Evolutionary conservation across 2,888 invertebrate species (phyloP).

Genomic region (Drosophila acutilabella): DNA sequence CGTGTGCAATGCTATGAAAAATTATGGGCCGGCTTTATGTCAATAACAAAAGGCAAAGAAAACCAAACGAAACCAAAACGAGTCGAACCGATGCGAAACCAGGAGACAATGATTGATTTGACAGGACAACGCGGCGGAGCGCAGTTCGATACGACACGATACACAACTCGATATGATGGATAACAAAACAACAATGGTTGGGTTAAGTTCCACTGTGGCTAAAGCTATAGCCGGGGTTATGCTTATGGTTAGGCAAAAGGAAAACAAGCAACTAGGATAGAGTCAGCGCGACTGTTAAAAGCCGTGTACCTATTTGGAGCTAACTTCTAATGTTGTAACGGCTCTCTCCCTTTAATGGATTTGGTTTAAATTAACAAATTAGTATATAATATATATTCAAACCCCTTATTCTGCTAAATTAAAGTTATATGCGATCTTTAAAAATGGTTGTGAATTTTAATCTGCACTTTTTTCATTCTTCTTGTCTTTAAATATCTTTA

Average conservation of each 20-base stretch:
- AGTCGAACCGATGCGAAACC: slow-evolving; percentile 34
- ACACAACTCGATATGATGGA: slow-evolving; percentile 34
- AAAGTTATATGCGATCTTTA: too few relatives aligned
- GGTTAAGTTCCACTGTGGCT: slow-evolving; percentile 3
- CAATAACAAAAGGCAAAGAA: slow-evolving; percentile 77
- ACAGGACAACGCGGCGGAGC: slow-evolving; percentile 71
- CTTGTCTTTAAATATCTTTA: neutral
- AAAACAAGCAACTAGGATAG: slow-evolving; percentile 4
- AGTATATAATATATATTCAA: too few relatives aligned
- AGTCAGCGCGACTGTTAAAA: neutral
- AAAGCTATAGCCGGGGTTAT: slow-evolving; percentile 16
- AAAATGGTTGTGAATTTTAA: too few relatives aligned
- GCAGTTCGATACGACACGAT: slow-evolving; percentile 29
- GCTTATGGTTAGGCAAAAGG: slow-evolving; percentile 27
- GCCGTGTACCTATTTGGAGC: neutral
- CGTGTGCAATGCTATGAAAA: slow-evolving; percentile 83
- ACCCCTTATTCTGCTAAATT: too few relatives aligned
- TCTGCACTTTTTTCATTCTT: neutral
- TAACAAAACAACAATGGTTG: slow-evolving; percentile 27
- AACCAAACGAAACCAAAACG: slow-evolving; percentile 21
- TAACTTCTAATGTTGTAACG: too few relatives aligned
- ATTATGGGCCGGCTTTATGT: slow-evolving; percentile 83
- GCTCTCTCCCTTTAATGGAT: too few relatives aligned
- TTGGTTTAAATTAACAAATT: too few relatives aligned
- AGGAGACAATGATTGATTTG: slow-evolving; percentile 84